These are phyloP conservation scores for Rosalia funebris DNA, from an alignment of 2,888 invertebrate genomes.

Conservation along the genomic window DNA sequence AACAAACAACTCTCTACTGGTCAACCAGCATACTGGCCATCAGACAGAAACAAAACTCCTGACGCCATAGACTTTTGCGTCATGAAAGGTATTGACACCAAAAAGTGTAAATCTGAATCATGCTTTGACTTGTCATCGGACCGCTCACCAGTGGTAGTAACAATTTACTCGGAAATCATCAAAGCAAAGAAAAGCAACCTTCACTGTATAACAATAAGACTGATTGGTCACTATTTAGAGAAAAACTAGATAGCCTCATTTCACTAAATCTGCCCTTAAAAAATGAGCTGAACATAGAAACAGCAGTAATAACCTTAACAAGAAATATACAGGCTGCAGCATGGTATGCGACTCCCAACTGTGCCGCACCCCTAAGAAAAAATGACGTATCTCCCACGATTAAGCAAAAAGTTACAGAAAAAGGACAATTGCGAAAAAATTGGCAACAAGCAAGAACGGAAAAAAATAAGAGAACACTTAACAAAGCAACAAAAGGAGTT, in stretches of 20 bases:
- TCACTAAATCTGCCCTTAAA: not conserved
- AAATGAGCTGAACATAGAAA: constrained; percentile 3
- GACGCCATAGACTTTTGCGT: constrained; percentile 20
- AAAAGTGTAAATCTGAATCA: constrained; percentile 18
- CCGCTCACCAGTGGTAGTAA: constrained; percentile 15
- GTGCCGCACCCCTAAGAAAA: not conserved
- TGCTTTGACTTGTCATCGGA: constrained; percentile 20
- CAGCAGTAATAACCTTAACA: constrained; percentile 9
- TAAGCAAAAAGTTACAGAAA: constrained; percentile 13
- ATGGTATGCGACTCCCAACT: constrained; percentile 6
- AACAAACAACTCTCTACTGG: constrained; percentile 16
- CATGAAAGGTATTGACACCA: constrained; percentile 24
- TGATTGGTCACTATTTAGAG: not conserved
- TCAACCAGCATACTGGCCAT: constrained; percentile 42
- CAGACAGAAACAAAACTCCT: constrained; percentile 35
- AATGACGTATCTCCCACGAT: not conserved
- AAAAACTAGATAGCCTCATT: not conserved
- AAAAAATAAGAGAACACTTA: constrained; percentile 11
- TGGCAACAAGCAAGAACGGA: constrained; percentile 16
- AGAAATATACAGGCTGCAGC: constrained; percentile 7
- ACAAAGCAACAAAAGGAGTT: constrained; percentile 23
- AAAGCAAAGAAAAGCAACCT: constrained; percentile 10
- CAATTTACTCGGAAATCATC: constrained; percentile 4
- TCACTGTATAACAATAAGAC: not conserved
- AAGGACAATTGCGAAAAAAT: constrained; percentile 2